Evolutionary conservation across 2,113 vertebrate species (phyloP).

Genomic region (Saccopteryx bilineata): DNA sequence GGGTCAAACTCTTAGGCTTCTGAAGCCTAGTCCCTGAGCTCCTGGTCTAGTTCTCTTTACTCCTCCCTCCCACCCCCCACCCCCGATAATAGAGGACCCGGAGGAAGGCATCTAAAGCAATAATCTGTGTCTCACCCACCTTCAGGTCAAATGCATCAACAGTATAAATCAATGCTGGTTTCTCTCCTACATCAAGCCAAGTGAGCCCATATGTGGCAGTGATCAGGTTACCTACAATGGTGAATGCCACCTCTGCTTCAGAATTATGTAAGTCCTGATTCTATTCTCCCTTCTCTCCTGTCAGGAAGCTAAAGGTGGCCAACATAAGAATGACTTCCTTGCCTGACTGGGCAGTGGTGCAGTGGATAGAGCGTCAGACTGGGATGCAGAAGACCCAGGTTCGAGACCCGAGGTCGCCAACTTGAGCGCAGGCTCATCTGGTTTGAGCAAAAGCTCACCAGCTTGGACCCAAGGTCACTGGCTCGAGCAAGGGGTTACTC

Average conservation of each 20-base stretch:
- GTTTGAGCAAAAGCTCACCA: too few species aligned
- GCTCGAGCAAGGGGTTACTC: too few species aligned
- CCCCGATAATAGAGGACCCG: neutral
- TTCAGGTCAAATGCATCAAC: neutral
- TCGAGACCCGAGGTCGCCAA: too few species aligned
- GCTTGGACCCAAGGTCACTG: too few species aligned
- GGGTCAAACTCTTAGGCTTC: neutral
- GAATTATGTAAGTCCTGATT: slow-evolving; percentile 63
- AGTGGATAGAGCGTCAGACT: too few species aligned
- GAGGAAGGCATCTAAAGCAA: neutral
- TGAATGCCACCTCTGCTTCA: slow-evolving; percentile 68
- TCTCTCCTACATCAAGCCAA: slow-evolving; percentile 27
- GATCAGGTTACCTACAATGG: slow-evolving; percentile 61
- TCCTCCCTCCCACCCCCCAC: neutral
- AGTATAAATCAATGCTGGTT: slow-evolving; percentile 55
- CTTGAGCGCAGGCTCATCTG: too few species aligned
- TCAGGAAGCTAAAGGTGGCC: neutral
- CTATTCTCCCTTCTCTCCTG: neutral
- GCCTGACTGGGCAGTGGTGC: too few species aligned
- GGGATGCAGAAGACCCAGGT: too few species aligned
- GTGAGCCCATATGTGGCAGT: slow-evolving; percentile 67
- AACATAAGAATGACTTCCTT: too few species aligned
- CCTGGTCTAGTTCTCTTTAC: neutral
- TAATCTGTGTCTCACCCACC: neutral
- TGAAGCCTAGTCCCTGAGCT: neutral